phyloP scores from a whole-genome alignment of 2,888 invertebrate species.

The Euproctis similis region DNA sequence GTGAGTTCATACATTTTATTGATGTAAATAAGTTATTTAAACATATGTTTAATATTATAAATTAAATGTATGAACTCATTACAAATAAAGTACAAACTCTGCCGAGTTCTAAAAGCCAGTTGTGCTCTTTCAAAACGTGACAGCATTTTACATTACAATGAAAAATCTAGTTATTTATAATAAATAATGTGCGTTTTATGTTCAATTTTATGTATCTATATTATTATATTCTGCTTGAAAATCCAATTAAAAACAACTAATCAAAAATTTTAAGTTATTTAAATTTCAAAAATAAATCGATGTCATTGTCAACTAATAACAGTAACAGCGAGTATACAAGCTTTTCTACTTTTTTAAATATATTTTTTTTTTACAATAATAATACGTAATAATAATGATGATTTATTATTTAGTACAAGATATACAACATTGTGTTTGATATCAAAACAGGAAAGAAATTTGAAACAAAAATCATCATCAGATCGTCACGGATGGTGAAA shows the following conservation, averaged over 20 bases:
- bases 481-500: slow-evolving; percentile 41
- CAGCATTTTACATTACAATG: slow-evolving; percentile 30
- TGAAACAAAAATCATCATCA: slow-evolving; percentile 43
- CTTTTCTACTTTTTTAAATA: no score
- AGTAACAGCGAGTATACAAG: no score
- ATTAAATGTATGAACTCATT: no score
- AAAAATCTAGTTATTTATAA: slow-evolving; percentile 46
- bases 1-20: no score
- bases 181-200: slow-evolving; percentile 58
- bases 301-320: no score
- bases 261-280: no score
- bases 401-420: no score
- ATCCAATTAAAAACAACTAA: slow-evolving; percentile 43
- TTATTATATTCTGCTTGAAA: slow-evolving; percentile 42
- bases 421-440: slow-evolving; percentile 50
- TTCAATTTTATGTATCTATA: slow-evolving; percentile 53
- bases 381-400: no score
- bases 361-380: no score
- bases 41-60: no score
- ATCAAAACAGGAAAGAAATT: slow-evolving; percentile 44
- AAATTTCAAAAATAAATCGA: no score
- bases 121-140: slow-evolving; percentile 20
- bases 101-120: slow-evolving; percentile 6
- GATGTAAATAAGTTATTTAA: no score
- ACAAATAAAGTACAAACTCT: slow-evolving; percentile 16